Conservation (phyloP, 2,113 vertebrate genomes). For the Pipa parva region DNA sequence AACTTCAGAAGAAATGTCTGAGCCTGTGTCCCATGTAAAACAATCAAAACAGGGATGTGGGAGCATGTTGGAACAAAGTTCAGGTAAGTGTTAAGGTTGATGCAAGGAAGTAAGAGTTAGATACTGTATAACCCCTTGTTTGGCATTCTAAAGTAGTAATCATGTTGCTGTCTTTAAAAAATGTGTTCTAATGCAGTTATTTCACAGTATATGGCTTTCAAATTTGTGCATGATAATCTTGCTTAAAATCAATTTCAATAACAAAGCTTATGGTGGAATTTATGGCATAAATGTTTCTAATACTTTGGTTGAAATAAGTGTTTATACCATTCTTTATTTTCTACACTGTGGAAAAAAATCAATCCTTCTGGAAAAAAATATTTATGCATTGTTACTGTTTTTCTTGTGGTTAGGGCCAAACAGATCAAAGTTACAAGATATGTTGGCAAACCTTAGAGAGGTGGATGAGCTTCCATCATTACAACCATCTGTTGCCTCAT, state of each 20-base stretch:
- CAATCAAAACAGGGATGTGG: constrained; percentile 81
- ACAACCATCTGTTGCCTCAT: constrained; percentile 83
- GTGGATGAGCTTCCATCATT: constrained; percentile 89
- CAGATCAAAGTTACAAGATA: constrained; percentile 96
- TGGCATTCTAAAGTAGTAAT: too few species aligned
- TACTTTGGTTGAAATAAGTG: too few species aligned
- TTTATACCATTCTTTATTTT: too few species aligned
- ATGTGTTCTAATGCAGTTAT: neutral
- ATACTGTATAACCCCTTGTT: neutral
- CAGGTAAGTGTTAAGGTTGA: constrained; percentile 65
- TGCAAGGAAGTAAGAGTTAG: constrained; percentile 42
- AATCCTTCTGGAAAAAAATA: too few species aligned
- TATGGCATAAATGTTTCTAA: neutral
- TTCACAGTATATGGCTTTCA: too few species aligned
- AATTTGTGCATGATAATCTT: too few species aligned
- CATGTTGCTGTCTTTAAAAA: too few species aligned
- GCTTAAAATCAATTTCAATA: too few species aligned
- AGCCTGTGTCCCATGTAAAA: constrained; percentile 81
- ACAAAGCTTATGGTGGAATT: too few species aligned
- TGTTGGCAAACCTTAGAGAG: constrained; percentile 96
- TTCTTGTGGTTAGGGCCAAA: constrained; percentile 78
- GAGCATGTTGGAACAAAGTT: constrained; percentile 72
- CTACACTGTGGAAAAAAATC: too few species aligned
- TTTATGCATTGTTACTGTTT: constrained; percentile 35
- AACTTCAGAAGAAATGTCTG: constrained; percentile 82